A percentile compares a stretch with the other conserved stretches of the same genome.
Conservation (phyloP, 2,888 invertebrate genomes). For the Colletes collaris region DNA sequence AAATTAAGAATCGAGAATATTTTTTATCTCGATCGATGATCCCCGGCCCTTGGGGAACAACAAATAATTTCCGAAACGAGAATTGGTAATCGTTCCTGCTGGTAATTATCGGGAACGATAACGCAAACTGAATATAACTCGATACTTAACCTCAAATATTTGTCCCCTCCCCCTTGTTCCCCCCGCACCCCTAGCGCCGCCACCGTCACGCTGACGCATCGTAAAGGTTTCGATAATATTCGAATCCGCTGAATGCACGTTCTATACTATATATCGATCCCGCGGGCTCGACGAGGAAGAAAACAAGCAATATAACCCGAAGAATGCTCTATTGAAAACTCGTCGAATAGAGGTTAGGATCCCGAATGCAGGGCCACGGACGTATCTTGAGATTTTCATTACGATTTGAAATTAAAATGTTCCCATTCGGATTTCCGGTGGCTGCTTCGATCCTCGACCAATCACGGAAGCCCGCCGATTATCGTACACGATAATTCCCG, state of each 20-base stretch:
- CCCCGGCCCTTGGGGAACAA: not conserved
- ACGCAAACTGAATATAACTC: constrained; percentile 39
- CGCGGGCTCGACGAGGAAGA: constrained; percentile 46
- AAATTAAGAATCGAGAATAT: not conserved
- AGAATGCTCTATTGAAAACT: constrained; percentile 66
- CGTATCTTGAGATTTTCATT: constrained; percentile 21
- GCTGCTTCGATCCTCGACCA: not conserved
- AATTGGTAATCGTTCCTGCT: constrained; percentile 19
- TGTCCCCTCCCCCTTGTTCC: not conserved
- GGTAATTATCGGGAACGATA: constrained; percentile 28
- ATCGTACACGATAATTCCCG: constrained; percentile 7
- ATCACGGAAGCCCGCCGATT: not conserved
- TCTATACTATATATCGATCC: constrained; percentile 55
- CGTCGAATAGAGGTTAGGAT: constrained; percentile 47
- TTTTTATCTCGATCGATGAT: not conserved
- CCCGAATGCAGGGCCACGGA: not conserved
- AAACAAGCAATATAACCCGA: constrained; percentile 61
- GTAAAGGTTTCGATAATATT: constrained; percentile 60
- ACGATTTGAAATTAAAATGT: constrained; percentile 16
- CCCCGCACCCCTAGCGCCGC: not conserved
- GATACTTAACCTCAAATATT: constrained; percentile 53
- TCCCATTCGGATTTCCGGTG: not conserved
- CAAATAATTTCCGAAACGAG: constrained; percentile 1
- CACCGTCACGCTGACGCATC: constrained; percentile 29
- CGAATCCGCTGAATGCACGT: constrained; percentile 53